These are phyloP conservation scores for Tamias sibiricus DNA, from an alignment of 2,113 vertebrate species.

Conservation along the genomic window DNA sequence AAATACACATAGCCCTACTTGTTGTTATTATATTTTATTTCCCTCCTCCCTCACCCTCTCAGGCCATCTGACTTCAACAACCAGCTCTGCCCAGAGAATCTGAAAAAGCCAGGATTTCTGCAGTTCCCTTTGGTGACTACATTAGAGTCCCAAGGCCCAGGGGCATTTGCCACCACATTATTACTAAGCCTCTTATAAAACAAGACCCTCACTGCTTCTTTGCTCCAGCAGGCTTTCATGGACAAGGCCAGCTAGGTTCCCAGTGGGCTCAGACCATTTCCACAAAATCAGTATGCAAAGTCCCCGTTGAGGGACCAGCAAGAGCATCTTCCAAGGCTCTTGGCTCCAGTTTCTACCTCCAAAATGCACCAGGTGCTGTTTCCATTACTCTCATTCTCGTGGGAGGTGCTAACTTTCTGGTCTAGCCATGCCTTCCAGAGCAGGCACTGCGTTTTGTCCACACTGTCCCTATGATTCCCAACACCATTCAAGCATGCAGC, in stretches of 20 bases:
- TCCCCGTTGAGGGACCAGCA: background rate
- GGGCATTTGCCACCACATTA: background rate
- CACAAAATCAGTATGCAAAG: background rate
- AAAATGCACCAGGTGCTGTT: background rate
- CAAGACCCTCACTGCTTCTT: background rate
- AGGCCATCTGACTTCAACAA: background rate
- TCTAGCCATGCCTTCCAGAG: rapidly evolving
- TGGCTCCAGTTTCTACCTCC: background rate
- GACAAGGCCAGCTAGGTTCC: background rate
- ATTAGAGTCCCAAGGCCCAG: background rate
- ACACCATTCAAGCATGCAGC: background rate
- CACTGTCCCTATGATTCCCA: rapidly evolving
- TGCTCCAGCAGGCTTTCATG: background rate
- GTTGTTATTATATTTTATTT: background rate
- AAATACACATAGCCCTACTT: background rate
- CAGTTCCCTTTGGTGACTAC: background rate
- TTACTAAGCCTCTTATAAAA: background rate
- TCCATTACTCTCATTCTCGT: background rate
- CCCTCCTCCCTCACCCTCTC: background rate
- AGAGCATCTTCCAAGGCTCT: background rate
- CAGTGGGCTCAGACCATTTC: background rate
- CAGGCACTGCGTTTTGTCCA: rapidly evolving
- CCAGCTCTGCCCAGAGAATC: background rate
- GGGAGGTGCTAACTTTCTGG: background rate
- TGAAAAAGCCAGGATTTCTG: background rate